A percentile compares a stretch with the other conserved stretches of the same genome.
Evolutionary conservation across 2,797 vertebrate species (phyloP).

Genomic region (Austrolebias charrua): DNA sequence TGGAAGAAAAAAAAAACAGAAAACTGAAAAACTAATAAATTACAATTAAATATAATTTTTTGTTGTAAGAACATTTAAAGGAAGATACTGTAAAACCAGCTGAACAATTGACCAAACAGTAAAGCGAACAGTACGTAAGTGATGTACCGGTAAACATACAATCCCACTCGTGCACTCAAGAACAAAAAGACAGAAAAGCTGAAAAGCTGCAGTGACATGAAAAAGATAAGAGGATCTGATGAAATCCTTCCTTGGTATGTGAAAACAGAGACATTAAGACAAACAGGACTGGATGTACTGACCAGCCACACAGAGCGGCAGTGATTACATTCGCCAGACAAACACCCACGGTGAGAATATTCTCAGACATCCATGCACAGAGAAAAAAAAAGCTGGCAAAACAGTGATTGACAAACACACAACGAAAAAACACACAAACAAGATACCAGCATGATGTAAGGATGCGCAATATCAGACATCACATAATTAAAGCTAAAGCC

Average conservation of each 20-base stretch:
- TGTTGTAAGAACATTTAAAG: too few species aligned
- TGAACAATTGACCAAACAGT: neutral
- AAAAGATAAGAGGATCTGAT: constrained; percentile 38
- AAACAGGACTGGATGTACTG: constrained; percentile 28
- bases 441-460: constrained; percentile 69
- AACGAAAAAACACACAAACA: constrained; percentile 56
- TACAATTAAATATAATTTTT: too few species aligned
- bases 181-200: neutral
- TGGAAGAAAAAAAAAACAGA: too few species aligned
- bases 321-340: constrained; percentile 37
- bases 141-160: too few species aligned
- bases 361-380: constrained; percentile 28
- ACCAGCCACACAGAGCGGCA: constrained; percentile 18
- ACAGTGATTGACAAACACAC: constrained; percentile 29
- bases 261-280: constrained; percentile 8
- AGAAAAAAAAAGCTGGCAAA: neutral
- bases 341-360: constrained; percentile 44
- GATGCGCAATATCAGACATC: constrained; percentile 62
- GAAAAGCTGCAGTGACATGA: constrained; percentile 16
- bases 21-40: too few species aligned
- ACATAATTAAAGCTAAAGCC: constrained; percentile 56
- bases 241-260: constrained; percentile 32
- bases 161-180: constrained; percentile 3
- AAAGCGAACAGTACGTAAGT: neutral
- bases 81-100: too few species aligned